A percentile compares a stretch with the other conserved stretches of the same genome.
Evolutionary conservation across 2,113 vertebrate genomes (phyloP).

Genomic region (Cisticola juncidis): DNA sequence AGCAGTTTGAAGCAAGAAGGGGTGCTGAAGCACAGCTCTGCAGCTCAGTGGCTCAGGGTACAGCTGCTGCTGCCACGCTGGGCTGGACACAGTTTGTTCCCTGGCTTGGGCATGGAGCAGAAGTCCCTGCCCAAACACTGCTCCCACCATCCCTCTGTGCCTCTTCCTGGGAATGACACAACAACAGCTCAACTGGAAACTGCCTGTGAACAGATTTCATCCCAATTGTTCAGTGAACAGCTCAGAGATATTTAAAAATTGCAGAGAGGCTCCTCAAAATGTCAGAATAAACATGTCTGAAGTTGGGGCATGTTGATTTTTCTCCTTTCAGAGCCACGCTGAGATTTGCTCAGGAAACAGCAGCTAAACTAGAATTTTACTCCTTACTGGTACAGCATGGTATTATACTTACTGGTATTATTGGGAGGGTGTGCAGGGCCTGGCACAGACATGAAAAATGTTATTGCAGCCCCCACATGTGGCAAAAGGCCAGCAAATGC

Average conservation of each 20-base stretch:
- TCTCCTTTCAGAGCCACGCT: accelerated
- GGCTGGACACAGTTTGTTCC: not conserved
- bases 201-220: not conserved
- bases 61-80: not conserved
- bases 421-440: no score
- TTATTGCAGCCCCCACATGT: not conserved
- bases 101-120: not conserved
- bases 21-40: not conserved
- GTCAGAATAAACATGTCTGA: not conserved
- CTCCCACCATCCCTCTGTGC: not conserved
- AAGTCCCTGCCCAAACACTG: not conserved
- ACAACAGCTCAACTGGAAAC: not conserved
- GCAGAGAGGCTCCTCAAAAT: not conserved
- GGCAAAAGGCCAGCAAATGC: not conserved
- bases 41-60: not conserved
- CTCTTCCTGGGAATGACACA: not conserved
- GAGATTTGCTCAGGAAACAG: not conserved
- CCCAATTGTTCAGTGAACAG: accelerated
- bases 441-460: no score
- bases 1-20: not conserved
- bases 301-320: not conserved
- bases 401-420: no score
- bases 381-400: not conserved
- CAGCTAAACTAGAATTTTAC: not conserved
- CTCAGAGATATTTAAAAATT: not conserved